A percentile compares a stretch with the other conserved stretches of the same genome.
Conservation (phyloP, 2,113 vertebrate species). For the Salvelinus fontinalis region DNA sequence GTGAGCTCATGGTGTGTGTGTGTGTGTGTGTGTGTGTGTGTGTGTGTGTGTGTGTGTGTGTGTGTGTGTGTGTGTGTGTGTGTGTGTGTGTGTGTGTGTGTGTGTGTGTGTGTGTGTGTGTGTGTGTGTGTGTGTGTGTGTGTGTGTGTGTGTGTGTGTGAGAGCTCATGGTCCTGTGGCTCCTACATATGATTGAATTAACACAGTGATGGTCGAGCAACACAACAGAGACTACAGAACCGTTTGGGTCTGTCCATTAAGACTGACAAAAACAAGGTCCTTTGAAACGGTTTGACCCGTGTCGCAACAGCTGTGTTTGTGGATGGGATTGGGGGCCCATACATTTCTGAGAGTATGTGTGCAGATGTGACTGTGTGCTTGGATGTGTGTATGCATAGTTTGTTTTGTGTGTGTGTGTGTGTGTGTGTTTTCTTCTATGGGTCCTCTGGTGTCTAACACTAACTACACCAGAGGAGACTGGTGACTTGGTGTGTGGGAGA, state of each 20-base stretch:
- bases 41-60: neutral
- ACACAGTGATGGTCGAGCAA: slow-evolving; percentile 4
- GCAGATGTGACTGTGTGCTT: neutral
- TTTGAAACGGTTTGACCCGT: slow-evolving; percentile 37
- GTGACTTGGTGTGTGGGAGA: no score
- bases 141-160: neutral
- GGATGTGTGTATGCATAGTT: neutral
- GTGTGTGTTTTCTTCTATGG: neutral
- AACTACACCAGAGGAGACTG: no score
- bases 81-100: neutral
- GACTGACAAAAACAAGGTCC: slow-evolving; percentile 15
- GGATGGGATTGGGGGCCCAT: neutral
- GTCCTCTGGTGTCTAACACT: no score
- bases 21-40: neutral
- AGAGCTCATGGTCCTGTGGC: slow-evolving; percentile 25
- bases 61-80: neutral
- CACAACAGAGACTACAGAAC: no score
- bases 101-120: neutral
- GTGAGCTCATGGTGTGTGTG: slow-evolving; percentile 21
- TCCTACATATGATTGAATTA: slow-evolving; percentile 14
- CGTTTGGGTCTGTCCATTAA: neutral
- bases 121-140: neutral
- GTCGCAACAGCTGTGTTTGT: neutral
- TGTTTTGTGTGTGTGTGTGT: neutral
- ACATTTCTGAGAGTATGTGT: neutral